Base-by-base conservation (phyloP, 2,888 invertebrate genomes). In the Halocaridina rubra region DNA sequence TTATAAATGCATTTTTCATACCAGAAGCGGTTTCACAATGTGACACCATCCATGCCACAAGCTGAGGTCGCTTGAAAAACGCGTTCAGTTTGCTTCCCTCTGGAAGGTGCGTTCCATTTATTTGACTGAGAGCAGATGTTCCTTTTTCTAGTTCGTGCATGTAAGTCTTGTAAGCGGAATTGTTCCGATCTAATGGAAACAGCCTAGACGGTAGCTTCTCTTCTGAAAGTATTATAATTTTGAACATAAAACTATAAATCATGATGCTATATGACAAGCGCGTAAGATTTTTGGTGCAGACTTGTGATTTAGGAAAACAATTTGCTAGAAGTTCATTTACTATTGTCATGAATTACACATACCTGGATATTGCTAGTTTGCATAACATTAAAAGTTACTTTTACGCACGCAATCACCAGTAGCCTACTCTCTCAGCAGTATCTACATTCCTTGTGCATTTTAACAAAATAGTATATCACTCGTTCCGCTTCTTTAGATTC, bases 21-120 rank as follows among this genome's bases (percentile, higher is more conserved):
- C 80, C 80, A 32, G 80, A 80, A 13, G 27, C 8, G 13, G 80
- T 80, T 10, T n/a, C 53, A 39, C 81, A 81, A 32, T 76, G 81
- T 22, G 81, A 81, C n/a, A 81, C 81, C 75, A 81, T 81, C 81
- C 81, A 81, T 24, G 69, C 46, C 46, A 76, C 64, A 5, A 67
- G 30, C 19, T 81, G 75, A 7, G 81, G 81, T 2, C 81, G 46
- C 0, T 8, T 39, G 10, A 76, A 27, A 57, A 81, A 81, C 24
- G 74, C 7, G 8, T n/a, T n/a, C n/a, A n/a, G n/a, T n/a, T n/a
- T n/a, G n/a, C n/a, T n/a, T n/a, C 19, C 53, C 19, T 53, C 10
- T 19, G 19, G 10, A 53, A 16, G n/a, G 16, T 0, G 53, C 53
- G 53, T 53, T 53, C 53, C 10, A 53, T 53, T 53, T 4, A 19